phyloP scores from a whole-genome alignment of 2,797 vertebrate genomes.

The Prunella strophiata region DNA sequence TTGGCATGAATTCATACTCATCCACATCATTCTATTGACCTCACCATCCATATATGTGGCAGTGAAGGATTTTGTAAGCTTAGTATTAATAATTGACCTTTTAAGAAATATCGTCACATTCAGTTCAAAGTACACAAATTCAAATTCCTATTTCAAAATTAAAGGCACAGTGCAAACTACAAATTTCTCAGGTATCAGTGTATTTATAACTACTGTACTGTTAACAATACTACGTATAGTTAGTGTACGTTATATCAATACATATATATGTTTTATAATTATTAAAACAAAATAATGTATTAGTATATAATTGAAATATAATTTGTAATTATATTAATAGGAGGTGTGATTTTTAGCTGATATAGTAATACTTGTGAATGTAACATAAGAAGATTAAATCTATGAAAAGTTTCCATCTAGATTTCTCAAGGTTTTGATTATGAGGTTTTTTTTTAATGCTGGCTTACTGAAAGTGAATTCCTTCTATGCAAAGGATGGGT shows the following conservation, averaged over 20 bases:
- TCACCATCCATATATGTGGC: neutral
- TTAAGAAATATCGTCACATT: neutral
- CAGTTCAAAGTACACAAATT: neutral
- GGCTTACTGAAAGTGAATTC: conserved; percentile 12
- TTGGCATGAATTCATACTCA: conserved; percentile 10
- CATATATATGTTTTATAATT: neutral
- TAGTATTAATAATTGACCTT: neutral
- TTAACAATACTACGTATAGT: rapidly evolving
- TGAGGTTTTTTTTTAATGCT: neutral
- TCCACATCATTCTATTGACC: neutral
- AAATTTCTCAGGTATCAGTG: neutral
- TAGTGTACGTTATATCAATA: rapidly evolving
- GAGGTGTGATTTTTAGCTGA: neutral
- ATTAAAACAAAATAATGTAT: neutral
- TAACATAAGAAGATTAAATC: neutral
- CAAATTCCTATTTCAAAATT: neutral
- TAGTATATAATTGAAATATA: neutral
- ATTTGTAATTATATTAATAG: neutral
- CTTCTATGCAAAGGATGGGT: neutral
- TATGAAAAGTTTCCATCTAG: neutral
- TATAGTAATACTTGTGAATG: neutral
- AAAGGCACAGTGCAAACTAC: neutral
- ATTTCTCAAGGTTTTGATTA: neutral
- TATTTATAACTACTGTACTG: neutral
- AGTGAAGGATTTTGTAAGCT: neutral